phyloP scores from a whole-genome alignment of 2,797 vertebrate species.

The Dromococcyx pavoninus region DNA sequence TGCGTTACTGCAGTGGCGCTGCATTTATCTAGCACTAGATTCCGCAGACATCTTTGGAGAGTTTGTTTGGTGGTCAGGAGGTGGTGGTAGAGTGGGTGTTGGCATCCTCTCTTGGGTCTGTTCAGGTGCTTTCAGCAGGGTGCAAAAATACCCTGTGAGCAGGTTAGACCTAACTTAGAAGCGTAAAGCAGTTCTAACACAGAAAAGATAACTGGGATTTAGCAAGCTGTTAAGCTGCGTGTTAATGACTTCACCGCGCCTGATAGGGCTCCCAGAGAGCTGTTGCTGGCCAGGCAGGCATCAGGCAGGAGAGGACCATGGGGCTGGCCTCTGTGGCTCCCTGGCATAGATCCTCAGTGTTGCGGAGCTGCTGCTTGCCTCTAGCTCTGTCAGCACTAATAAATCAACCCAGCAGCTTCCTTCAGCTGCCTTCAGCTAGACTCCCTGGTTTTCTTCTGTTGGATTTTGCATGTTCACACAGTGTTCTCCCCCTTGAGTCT shows the following conservation, averaged over 20 bases:
- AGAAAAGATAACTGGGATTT: background rate
- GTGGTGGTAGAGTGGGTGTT: background rate
- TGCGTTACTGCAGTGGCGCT: background rate
- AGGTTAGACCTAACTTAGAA: background rate
- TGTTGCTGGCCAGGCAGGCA: background rate
- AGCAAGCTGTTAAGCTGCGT: background rate
- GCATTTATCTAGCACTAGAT: background rate
- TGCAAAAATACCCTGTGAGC: background rate
- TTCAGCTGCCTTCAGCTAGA: background rate
- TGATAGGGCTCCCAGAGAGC: background rate
- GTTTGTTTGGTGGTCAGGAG: background rate
- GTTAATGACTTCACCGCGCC: background rate
- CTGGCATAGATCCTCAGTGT: background rate
- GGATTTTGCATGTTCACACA: rapidly evolving
- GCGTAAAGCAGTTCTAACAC: background rate
- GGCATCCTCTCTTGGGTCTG: background rate
- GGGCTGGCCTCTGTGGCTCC: background rate
- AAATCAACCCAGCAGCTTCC: background rate
- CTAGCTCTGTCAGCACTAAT: background rate
- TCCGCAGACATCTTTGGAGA: background rate
- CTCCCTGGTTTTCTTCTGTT: background rate
- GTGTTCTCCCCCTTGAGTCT: background rate
- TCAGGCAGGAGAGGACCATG: background rate
- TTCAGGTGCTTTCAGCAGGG: background rate
- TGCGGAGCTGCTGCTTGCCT: background rate